phyloP scores from a whole-genome alignment of 1,140 invertebrate species.

The Zaprionus vittiger region DNA sequence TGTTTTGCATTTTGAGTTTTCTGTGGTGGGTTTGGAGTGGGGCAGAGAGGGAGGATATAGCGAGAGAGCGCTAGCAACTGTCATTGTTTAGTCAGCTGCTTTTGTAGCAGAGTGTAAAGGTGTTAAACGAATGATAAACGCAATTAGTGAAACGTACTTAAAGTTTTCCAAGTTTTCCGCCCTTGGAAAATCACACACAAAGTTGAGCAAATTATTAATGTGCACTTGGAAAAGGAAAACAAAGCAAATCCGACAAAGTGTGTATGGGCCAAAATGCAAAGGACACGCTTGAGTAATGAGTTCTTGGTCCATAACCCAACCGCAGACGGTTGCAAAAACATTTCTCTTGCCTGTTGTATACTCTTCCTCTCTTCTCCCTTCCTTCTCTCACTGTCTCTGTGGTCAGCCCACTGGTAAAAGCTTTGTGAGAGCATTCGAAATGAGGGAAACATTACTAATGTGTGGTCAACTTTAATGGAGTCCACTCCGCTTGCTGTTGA shows the following conservation, averaged over 20 bases:
- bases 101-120: constrained; percentile 29
- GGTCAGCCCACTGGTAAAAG: constrained; percentile 7
- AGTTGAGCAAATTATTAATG: constrained; percentile 45
- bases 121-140: constrained; percentile 44
- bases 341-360: constrained; percentile 18
- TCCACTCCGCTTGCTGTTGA: constrained; percentile 3
- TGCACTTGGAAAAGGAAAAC: constrained; percentile 8
- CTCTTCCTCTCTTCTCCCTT: background rate
- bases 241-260: constrained; percentile 47
- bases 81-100: constrained; percentile 48
- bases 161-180: constrained; percentile 4
- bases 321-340: constrained; percentile 48
- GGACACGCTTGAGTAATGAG: constrained; percentile 47
- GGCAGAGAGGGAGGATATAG: background rate
- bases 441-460: constrained; percentile 57
- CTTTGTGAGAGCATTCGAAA: constrained; percentile 34
- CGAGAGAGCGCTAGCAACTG: constrained; percentile 3
- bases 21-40: background rate
- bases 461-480: constrained; percentile 53
- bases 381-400: background rate
- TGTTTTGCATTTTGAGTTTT: constrained; percentile 67
- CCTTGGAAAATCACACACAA: constrained; percentile 22
- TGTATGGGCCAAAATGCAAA: constrained; percentile 18
- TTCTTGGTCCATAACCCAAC: constrained; percentile 50
- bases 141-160: constrained; percentile 33